phyloP scores from a whole-genome alignment of 2,113 vertebrate genomes.

The Nibea albiflora region DNA sequence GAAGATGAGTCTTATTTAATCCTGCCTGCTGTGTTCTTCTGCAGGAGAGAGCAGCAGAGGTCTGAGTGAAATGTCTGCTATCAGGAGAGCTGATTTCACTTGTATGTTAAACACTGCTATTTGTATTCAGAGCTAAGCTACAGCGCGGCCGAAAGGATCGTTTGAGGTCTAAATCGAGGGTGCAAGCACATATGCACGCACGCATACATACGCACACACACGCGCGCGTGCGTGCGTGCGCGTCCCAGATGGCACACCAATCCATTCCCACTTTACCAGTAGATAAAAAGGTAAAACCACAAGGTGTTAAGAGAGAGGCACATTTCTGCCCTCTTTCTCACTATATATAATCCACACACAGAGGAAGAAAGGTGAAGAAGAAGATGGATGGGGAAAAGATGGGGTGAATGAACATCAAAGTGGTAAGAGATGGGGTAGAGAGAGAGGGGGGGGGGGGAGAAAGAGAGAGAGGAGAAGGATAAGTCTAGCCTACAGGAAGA shows the following conservation, averaged over 20 bases:
- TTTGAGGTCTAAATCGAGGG: constrained; percentile 50
- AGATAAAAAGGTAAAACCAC: constrained; percentile 21
- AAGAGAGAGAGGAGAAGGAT: constrained; percentile 49
- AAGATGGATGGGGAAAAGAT: constrained; percentile 47
- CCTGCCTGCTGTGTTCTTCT: constrained; percentile 37
- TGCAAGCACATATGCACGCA: background rate
- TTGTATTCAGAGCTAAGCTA: constrained; percentile 45
- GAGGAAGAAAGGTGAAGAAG: constrained; percentile 18
- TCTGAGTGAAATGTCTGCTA: constrained; percentile 51
- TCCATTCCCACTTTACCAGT: constrained; percentile 6
- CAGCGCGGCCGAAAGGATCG: constrained; percentile 14
- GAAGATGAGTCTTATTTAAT: constrained; percentile 53
- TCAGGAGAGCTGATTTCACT: constrained; percentile 35
- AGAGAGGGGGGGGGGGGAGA: background rate
- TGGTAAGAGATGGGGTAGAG: constrained; percentile 38
- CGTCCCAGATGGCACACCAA: constrained; percentile 10
- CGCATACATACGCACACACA: background rate
- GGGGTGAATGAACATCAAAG: constrained; percentile 60
- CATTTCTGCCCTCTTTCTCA: constrained; percentile 21
- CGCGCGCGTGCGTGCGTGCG: background rate
- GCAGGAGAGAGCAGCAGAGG: constrained; percentile 32
- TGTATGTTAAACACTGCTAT: constrained; percentile 52
- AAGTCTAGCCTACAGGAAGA: constrained; percentile 73
- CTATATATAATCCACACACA: constrained; percentile 27
- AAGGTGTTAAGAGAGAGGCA: background rate